Evolutionary conservation across 1,140 invertebrate species (phyloP).

Genomic region (Pseudoatta argentina): DNA sequence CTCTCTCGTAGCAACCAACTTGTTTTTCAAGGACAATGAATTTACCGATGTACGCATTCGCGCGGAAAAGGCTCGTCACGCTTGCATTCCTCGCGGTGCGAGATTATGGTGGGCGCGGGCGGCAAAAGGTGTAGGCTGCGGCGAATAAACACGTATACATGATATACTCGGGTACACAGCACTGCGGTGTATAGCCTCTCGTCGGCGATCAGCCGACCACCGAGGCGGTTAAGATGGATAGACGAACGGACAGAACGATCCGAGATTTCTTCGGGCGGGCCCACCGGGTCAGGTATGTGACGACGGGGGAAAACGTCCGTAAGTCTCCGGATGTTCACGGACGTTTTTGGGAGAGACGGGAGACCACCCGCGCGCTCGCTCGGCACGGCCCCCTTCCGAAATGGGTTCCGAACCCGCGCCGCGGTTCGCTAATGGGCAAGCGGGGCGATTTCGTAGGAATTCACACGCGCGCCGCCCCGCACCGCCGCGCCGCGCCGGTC

Average conservation of each 20-base stretch:
- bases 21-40: constrained; percentile 68
- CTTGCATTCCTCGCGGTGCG: constrained; percentile 53
- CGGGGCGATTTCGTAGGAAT: constrained; percentile 17
- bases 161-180: too few relatives aligned
- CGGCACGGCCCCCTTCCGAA: not conserved
- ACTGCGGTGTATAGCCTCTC: not conserved
- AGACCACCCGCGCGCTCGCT: constrained; percentile 38
- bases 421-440: constrained; percentile 18
- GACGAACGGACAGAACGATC: not conserved
- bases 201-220: not conserved
- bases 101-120: constrained; percentile 16
- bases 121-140: constrained; percentile 17
- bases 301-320: not conserved
- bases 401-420: too few relatives aligned
- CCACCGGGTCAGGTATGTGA: constrained; percentile 9
- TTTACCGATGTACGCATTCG: constrained; percentile 60
- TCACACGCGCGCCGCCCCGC: not conserved
- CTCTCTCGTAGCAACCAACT: constrained; percentile 39
- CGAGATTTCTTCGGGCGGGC: not conserved
- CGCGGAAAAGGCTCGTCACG: constrained; percentile 64
- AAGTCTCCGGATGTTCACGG: not conserved
- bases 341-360: not conserved
- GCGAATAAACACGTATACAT: not conserved
- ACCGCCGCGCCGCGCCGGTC: not conserved
- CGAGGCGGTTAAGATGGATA: constrained; percentile 11